Base-by-base conservation (phyloP, 1,140 invertebrate genomes). In the Orchestia grillus region DNA sequence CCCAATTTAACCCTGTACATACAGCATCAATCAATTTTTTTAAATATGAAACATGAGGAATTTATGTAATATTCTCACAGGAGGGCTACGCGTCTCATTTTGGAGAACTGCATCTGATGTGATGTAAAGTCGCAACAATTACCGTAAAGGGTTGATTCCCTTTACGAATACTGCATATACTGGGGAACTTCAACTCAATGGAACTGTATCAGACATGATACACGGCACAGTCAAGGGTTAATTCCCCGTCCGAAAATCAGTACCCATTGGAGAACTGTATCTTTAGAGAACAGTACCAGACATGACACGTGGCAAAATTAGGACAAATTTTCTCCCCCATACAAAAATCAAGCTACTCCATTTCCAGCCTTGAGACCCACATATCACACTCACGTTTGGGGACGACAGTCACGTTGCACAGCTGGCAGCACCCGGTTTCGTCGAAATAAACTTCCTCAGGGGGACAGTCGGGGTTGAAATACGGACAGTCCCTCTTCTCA, bases 391-490 rank as follows among this genome's bases (percentile, higher is more conserved):
- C 96, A 97, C 96, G 94, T 94, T 97, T 97, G 15, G 92, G 45
- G 77, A 44, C 77, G 42, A 36, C 42, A 36, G 97, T 97, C 28
- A 97, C 91, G 95, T 97, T 97, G 87, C 97, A 97, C 41, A 96
- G 96, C 91, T 97, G 47, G 88, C 97, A 97, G 77, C 97, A 97
- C 15, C 97, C 97, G 19, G 88, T 96, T 62, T 96, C 96, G 95
- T 97, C 97, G 91, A 92, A 96, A 23, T 96, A 95, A 42, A 96
- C 96, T 90, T 97, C 96, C 53, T 97, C 95, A n/a, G 62, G 77
- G 43, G 97, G 97, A 88, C 97, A 97, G 45, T 96, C 96, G 23
- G 96, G 96, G 96, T 97, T 96, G 87, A 97, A 97, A 87, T 96
- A 97, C 0, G 96, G 96, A 87, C 96, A 97, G 41, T 96, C 96